Conservation (phyloP, 1,140 invertebrate genomes). For the Sitophilus oryzae region DNA sequence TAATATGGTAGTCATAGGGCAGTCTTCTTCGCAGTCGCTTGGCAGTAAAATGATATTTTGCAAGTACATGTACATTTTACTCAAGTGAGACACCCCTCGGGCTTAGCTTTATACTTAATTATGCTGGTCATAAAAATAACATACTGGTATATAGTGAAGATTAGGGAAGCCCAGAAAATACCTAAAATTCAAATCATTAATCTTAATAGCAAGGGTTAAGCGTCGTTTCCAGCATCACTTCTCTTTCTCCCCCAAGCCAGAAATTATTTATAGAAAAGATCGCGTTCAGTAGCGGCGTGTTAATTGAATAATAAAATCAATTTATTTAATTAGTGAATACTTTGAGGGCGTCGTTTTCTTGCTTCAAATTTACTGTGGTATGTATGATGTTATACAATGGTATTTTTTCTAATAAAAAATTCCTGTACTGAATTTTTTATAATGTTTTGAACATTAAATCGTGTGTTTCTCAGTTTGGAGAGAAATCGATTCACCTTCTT, state of each 20-base stretch:
- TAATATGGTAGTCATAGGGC: too few relatives aligned
- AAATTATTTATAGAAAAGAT: slow-evolving; percentile 13
- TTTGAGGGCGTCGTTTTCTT: too few relatives aligned
- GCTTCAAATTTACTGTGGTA: too few relatives aligned
- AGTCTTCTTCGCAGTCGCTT: too few relatives aligned
- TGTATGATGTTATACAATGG: too few relatives aligned
- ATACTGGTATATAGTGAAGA: slow-evolving; percentile 4
- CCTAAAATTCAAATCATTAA: slow-evolving; percentile 23
- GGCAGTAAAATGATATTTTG: too few relatives aligned
- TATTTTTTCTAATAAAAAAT: neutral
- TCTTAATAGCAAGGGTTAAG: slow-evolving; percentile 19
- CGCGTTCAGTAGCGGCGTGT: neutral
- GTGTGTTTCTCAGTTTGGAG: too few relatives aligned
- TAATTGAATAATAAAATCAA: neutral
- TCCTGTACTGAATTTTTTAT: slow-evolving; percentile 18
- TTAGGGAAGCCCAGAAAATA: slow-evolving; percentile 12
- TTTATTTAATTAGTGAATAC: neutral
- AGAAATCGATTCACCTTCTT: too few relatives aligned
- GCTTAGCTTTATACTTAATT: too few relatives aligned
- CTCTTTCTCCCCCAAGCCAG: slow-evolving; percentile 10
- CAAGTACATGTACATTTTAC: too few relatives aligned
- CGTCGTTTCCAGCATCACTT: slow-evolving; percentile 20
- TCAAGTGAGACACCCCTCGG: too few relatives aligned
- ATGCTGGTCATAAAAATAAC: slow-evolving; percentile 9
- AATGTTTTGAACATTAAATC: too few relatives aligned